Conservation (phyloP, 2,888 invertebrate species). For the Thera obeliscata region DNA sequence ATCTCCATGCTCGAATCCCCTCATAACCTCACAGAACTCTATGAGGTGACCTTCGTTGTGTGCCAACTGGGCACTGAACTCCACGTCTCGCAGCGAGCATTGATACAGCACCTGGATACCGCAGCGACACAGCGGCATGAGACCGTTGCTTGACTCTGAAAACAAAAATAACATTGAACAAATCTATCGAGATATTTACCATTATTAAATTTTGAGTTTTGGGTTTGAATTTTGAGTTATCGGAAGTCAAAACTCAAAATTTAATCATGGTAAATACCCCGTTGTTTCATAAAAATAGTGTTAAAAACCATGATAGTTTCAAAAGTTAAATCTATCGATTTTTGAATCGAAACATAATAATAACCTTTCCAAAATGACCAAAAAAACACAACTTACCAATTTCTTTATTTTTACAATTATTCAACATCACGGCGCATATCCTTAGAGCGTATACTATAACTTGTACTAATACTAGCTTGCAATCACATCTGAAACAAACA, state of each 20-base stretch:
- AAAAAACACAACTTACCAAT: conserved; percentile 15
- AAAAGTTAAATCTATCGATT: no score
- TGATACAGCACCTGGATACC: conserved; percentile 57
- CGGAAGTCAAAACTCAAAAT: no score
- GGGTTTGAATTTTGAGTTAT: no score
- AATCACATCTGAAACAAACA: conserved; percentile 63
- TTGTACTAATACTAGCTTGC: conserved; percentile 63
- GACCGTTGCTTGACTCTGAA: not conserved
- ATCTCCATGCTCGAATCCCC: conserved; percentile 43
- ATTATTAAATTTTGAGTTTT: no score
- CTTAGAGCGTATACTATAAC: conserved; percentile 65
- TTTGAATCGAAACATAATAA: no score
- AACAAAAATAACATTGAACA: not conserved
- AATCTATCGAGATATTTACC: not conserved
- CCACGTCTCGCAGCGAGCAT: conserved; percentile 52
- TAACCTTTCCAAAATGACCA: no score
- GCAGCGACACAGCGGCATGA: conserved; percentile 54
- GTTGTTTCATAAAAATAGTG: no score
- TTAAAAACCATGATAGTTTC: no score
- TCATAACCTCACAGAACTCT: conserved; percentile 55
- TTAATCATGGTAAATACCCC: no score
- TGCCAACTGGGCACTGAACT: conserved; percentile 51
- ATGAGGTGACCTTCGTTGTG: conserved; percentile 63
- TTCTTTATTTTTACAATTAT: conserved; percentile 24
- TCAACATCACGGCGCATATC: conserved; percentile 63